A percentile compares a stretch with the other conserved stretches of the same genome.
Conservation (phyloP, 2,113 vertebrate species). For the Gyps fulvus region DNA sequence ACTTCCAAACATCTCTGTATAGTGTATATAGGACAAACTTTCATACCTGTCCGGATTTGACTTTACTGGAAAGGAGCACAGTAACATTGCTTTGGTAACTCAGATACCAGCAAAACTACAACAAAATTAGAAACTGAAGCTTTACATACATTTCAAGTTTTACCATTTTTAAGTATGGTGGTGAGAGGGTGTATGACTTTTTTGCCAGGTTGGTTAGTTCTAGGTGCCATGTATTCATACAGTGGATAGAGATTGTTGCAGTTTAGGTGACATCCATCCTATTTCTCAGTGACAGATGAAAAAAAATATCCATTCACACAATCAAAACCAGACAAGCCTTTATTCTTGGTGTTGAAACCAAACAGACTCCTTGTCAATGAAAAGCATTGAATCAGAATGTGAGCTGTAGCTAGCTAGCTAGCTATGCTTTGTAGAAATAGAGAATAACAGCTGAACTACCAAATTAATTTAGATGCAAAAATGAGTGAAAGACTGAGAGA, state of each 20-base stretch:
- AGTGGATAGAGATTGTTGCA: background rate
- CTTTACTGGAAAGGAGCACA: background rate
- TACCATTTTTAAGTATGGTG: background rate
- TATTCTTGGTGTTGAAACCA: background rate
- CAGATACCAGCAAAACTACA: background rate
- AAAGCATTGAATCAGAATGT: background rate
- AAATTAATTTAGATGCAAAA: background rate
- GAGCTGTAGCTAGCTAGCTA: background rate
- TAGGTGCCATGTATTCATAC: background rate
- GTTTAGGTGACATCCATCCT: background rate
- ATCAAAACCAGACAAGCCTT: background rate
- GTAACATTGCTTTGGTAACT: background rate
- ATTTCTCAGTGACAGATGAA: background rate
- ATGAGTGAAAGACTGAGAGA: background rate
- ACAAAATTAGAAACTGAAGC: background rate
- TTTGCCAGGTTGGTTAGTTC: background rate
- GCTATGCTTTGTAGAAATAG: background rate
- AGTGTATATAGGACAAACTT: background rate
- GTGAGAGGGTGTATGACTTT: background rate
- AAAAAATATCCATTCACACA: background rate
- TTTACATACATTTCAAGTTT: background rate
- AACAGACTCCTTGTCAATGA: background rate
- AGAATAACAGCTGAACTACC: background rate
- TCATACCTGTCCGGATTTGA: background rate
- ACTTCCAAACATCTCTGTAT: background rate